phyloP scores from a whole-genome alignment of 1,140 invertebrate genomes.

The Drosophila parabipectinata region DNA sequence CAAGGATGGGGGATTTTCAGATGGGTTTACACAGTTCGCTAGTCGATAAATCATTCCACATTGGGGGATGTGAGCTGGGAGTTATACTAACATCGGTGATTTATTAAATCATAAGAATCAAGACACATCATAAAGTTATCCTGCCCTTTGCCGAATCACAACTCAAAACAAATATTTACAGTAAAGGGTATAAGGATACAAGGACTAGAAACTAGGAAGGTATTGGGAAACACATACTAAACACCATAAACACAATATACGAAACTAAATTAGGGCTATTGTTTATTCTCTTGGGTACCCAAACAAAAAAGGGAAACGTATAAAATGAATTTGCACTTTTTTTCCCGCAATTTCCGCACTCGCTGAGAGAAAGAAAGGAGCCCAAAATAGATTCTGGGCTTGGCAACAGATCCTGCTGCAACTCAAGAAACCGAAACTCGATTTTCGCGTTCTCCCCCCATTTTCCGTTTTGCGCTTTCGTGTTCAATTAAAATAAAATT shows the following conservation, averaged over 20 bases:
- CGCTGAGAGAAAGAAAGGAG: slow-evolving; percentile 29
- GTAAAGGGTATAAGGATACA: background rate
- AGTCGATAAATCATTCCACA: slow-evolving; percentile 15
- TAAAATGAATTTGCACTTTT: slow-evolving; percentile 74
- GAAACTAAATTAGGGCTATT: slow-evolving; percentile 41
- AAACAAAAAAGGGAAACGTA: slow-evolving; percentile 10
- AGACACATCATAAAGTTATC: background rate
- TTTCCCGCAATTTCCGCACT: slow-evolving; percentile 71
- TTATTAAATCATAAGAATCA: slow-evolving; percentile 13
- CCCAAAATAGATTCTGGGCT: slow-evolving; percentile 30
- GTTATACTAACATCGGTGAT: slow-evolving; percentile 2
- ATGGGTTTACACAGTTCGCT: slow-evolving; percentile 1
- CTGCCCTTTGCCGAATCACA: slow-evolving; percentile 12
- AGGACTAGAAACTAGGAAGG: slow-evolving; percentile 5
- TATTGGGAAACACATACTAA: slow-evolving; percentile 38
- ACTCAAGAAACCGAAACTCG: slow-evolving; percentile 44
- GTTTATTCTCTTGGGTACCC: slow-evolving; percentile 12
- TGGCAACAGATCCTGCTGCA: slow-evolving; percentile 22
- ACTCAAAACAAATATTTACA: slow-evolving; percentile 4
- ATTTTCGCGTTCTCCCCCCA: slow-evolving; percentile 16
- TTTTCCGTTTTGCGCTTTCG: slow-evolving; percentile 47
- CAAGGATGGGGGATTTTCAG: background rate
- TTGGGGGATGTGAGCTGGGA: slow-evolving; percentile 22
- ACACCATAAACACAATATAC: slow-evolving; percentile 58
- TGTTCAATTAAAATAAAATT: slow-evolving; percentile 81